phyloP scores from a whole-genome alignment of 2,797 vertebrate species.

The Heterohyrax brucei region DNA sequence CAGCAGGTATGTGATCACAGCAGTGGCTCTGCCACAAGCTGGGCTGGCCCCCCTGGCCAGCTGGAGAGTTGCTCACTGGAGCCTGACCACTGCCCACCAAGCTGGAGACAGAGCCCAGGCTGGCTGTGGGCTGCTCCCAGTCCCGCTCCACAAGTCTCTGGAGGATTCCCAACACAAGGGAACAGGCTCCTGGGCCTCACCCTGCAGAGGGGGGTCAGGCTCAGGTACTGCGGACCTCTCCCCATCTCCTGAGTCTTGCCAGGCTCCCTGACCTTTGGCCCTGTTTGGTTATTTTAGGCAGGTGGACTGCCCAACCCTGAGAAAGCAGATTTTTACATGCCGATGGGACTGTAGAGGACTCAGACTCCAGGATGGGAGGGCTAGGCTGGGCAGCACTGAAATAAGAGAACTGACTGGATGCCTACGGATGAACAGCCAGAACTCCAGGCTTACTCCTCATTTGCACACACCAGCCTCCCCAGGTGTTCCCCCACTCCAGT shows the following conservation, averaged over 20 bases:
- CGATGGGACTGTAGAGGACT: too few species aligned
- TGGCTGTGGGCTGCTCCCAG: neutral
- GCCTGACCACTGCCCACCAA: slow-evolving; percentile 79
- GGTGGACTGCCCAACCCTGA: neutral
- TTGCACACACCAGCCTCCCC: neutral
- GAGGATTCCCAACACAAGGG: neutral
- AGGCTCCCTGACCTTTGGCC: neutral
- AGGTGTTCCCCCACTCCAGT: too few species aligned
- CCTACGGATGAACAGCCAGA: too few species aligned
- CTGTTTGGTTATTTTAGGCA: neutral
- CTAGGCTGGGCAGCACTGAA: too few species aligned
- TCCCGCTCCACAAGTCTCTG: neutral
- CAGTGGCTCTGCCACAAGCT: slow-evolving; percentile 86
- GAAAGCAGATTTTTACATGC: too few species aligned
- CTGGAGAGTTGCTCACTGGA: slow-evolving; percentile 88
- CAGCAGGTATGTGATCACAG: slow-evolving; percentile 85
- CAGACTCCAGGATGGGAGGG: too few species aligned
- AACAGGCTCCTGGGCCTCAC: neutral
- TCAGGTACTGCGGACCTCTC: accelerated
- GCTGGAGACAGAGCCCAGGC: slow-evolving; percentile 70
- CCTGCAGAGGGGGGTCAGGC: neutral
- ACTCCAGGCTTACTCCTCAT: too few species aligned
- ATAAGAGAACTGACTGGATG: too few species aligned
- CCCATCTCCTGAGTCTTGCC: neutral
- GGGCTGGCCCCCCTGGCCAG: slow-evolving; percentile 80